Conservation (phyloP, 1,140 invertebrate genomes). For the Fopius arisanus region DNA sequence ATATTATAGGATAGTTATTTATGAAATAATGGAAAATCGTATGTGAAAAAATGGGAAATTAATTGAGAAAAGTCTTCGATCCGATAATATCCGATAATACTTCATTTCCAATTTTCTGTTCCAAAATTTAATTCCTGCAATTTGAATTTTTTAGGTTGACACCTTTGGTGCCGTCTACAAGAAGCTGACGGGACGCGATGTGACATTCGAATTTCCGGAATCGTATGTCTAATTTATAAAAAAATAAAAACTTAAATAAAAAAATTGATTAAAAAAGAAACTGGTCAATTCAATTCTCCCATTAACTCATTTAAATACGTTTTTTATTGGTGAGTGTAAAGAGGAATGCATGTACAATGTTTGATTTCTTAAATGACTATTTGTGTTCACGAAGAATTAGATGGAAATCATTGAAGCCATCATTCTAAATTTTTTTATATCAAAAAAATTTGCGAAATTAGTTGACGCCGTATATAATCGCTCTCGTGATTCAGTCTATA, state of each 20-base stretch:
- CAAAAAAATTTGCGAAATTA: background rate
- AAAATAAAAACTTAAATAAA: constrained; percentile 63
- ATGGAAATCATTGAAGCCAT: background rate
- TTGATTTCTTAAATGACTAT: background rate
- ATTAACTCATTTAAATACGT: background rate
- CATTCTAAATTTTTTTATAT: background rate
- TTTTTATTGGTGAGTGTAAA: constrained; percentile 6
- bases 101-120: too few species aligned
- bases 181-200: constrained; percentile 97
- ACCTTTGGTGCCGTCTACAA: constrained; percentile 99
- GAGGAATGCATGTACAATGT: constrained; percentile 1
- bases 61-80: too few species aligned
- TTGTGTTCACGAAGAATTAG: background rate
- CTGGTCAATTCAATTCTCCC: background rate
- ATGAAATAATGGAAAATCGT: too few species aligned
- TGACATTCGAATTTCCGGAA: constrained; percentile 99
- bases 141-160: constrained; percentile 80
- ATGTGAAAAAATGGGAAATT: too few species aligned
- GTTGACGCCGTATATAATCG: background rate
- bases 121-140: background rate
- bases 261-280: constrained; percentile 37
- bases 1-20: too few species aligned
- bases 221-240: constrained; percentile 83
- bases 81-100: too few species aligned
- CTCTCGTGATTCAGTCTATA: background rate